phyloP scores from a whole-genome alignment of 2,888 invertebrate species.

The Biston stratarius region DNA sequence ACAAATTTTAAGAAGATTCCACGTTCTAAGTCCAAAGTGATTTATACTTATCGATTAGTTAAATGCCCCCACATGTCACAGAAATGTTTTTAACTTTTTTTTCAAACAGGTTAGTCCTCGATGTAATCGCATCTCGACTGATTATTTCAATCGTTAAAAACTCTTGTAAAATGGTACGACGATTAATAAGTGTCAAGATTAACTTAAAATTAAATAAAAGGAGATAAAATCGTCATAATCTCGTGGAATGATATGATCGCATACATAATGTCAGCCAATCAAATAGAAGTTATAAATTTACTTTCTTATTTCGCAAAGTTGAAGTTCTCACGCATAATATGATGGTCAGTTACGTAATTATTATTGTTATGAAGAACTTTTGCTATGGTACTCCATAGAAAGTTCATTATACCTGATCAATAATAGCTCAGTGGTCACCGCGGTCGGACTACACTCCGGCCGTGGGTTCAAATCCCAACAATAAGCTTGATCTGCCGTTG shows the following conservation, averaged over 20 bases:
- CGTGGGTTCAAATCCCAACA: too few species aligned
- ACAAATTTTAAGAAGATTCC: conserved; percentile 48
- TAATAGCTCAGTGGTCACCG: too few species aligned
- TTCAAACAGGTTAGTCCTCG: conserved; percentile 64
- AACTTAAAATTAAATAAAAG: conserved; percentile 74
- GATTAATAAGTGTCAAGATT: conserved; percentile 81
- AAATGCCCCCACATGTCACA: conserved; percentile 71
- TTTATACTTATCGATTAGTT: conserved; percentile 71
- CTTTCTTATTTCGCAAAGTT: conserved; percentile 12
- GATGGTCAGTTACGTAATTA: neutral
- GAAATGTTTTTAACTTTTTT: conserved; percentile 32
- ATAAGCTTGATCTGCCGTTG: too few species aligned
- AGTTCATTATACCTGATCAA: too few species aligned
- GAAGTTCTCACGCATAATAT: neutral
- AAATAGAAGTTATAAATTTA: conserved; percentile 1
- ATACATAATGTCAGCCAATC: conserved; percentile 41
- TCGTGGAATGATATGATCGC: conserved; percentile 45
- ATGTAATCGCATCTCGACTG: conserved; percentile 67
- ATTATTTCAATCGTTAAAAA: conserved; percentile 71
- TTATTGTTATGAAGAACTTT: too few species aligned
- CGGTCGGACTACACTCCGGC: too few species aligned
- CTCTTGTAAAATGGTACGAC: conserved; percentile 69
- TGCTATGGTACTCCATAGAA: too few species aligned
- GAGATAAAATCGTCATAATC: conserved; percentile 70
- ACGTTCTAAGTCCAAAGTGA: conserved; percentile 59